phyloP scores from a whole-genome alignment of 2,113 vertebrate genomes.

The Litocranius walleri region DNA sequence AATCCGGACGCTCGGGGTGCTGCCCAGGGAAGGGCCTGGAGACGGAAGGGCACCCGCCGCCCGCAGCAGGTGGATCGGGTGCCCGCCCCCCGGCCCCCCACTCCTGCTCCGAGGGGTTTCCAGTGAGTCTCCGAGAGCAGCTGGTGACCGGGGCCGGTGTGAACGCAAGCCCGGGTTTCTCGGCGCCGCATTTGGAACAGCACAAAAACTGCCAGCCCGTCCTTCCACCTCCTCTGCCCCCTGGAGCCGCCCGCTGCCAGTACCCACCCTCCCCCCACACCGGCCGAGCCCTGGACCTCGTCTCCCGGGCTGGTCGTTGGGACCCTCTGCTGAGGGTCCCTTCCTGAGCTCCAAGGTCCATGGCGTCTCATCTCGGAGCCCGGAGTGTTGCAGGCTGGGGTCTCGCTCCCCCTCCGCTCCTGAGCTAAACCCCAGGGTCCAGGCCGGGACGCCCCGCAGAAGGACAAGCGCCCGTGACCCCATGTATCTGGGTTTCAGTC shows the following conservation, averaged over 20 bases:
- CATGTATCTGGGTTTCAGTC: accelerated
- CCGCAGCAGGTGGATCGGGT: not conserved
- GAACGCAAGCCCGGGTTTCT: not conserved
- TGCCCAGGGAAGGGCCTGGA: not conserved
- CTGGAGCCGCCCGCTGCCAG: accelerated
- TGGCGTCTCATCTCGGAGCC: not conserved
- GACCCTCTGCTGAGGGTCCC: not conserved
- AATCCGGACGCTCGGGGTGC: not conserved
- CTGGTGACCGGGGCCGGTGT: not conserved
- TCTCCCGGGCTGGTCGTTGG: not conserved
- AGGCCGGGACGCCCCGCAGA: not conserved
- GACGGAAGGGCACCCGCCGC: not conserved
- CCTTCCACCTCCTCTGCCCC: not conserved
- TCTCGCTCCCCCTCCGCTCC: accelerated
- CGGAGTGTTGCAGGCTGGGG: not conserved
- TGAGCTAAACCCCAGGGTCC: too few species aligned
- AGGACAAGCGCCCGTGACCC: accelerated
- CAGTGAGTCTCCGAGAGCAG: constrained; percentile 34
- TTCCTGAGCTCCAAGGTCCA: not conserved
- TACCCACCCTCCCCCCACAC: accelerated
- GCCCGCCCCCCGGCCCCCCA: accelerated
- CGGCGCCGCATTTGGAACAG: not conserved
- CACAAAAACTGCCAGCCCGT: not conserved
- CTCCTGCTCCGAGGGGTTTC: not conserved
- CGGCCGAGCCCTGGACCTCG: too few species aligned